A percentile compares a stretch with the other conserved stretches of the same genome.
phyloP scores from a whole-genome alignment of 2,797 vertebrate species.

The Silurus aristotelis region DNA sequence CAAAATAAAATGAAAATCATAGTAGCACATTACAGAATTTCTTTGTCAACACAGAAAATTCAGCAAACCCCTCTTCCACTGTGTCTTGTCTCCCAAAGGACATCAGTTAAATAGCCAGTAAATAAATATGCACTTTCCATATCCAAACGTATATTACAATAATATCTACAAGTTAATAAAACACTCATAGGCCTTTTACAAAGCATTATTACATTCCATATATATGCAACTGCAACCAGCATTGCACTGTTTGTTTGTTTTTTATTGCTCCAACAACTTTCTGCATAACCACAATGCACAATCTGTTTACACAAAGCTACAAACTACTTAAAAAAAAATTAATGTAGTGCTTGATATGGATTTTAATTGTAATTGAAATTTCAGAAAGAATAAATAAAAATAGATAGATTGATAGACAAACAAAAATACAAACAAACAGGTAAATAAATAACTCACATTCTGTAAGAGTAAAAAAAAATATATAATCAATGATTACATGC shows the following conservation, averaged over 20 bases:
- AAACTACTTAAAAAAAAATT: slow-evolving; percentile 28
- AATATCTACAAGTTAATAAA: slow-evolving; percentile 39
- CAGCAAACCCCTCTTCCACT: neutral
- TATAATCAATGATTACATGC: slow-evolving; percentile 20
- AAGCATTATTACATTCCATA: slow-evolving; percentile 54
- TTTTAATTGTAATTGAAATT: neutral
- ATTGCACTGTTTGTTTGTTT: slow-evolving; percentile 40
- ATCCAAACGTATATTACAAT: slow-evolving; percentile 23
- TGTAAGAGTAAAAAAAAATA: slow-evolving; percentile 14
- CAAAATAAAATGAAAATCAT: slow-evolving; percentile 13
- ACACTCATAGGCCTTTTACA: slow-evolving; percentile 20
- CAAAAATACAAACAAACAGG: slow-evolving; percentile 20
- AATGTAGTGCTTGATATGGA: slow-evolving; percentile 28
- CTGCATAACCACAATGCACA: slow-evolving; percentile 58
- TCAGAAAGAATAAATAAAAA: neutral
- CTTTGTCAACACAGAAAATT: slow-evolving; percentile 24
- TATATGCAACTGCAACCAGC: slow-evolving; percentile 47
- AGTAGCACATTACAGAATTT: slow-evolving; percentile 13
- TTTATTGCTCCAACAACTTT: slow-evolving; percentile 71
- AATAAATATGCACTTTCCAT: slow-evolving; percentile 3
- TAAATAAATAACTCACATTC: slow-evolving; percentile 24
- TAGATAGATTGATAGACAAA: slow-evolving; percentile 18
- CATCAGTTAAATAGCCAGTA: neutral
- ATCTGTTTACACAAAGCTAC: slow-evolving; percentile 36
- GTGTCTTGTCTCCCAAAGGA: neutral